Evolutionary conservation across 2,797 vertebrate species (phyloP).

Genomic region (Odontamblyopus lacepedii): DNA sequence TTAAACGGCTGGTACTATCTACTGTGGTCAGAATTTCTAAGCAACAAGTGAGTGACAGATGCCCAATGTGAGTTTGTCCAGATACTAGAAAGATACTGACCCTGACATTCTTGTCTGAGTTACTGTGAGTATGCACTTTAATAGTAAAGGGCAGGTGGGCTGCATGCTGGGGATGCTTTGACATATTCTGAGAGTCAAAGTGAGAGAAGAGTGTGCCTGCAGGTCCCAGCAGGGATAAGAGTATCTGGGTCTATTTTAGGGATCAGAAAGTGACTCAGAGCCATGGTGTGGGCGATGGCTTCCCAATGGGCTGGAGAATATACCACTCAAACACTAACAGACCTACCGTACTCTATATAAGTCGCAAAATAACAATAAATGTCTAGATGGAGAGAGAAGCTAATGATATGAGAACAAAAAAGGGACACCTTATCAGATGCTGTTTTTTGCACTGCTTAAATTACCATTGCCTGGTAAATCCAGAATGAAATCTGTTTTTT

Average conservation of each 20-base stretch:
- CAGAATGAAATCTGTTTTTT: too few relatives aligned
- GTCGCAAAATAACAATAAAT: not conserved
- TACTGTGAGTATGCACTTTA: not conserved
- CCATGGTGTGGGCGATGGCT: constrained; percentile 48
- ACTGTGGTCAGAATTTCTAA: too few relatives aligned
- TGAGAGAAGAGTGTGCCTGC: constrained; percentile 2
- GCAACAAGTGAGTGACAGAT: not conserved
- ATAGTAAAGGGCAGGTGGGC: constrained; percentile 1
- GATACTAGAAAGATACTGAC: not conserved
- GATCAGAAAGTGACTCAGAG: constrained; percentile 58
- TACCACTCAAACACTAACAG: not conserved
- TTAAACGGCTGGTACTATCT: not conserved
- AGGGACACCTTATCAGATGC: not conserved
- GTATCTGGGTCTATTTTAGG: constrained; percentile 59
- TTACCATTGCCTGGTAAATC: too few relatives aligned
- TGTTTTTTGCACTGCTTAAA: not conserved
- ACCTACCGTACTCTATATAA: constrained; percentile 1
- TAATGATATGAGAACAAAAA: not conserved
- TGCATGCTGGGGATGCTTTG: constrained; percentile 6
- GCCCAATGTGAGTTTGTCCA: not conserved
- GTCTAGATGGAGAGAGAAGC: not conserved
- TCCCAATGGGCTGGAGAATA: constrained; percentile 31
- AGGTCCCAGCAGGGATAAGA: constrained; percentile 43
- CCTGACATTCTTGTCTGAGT: not conserved
- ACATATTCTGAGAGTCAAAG: constrained; percentile 9